Evolutionary conservation across 2,113 vertebrate species (phyloP).

Genomic region (Onychorhynchus coronatus): DNA sequence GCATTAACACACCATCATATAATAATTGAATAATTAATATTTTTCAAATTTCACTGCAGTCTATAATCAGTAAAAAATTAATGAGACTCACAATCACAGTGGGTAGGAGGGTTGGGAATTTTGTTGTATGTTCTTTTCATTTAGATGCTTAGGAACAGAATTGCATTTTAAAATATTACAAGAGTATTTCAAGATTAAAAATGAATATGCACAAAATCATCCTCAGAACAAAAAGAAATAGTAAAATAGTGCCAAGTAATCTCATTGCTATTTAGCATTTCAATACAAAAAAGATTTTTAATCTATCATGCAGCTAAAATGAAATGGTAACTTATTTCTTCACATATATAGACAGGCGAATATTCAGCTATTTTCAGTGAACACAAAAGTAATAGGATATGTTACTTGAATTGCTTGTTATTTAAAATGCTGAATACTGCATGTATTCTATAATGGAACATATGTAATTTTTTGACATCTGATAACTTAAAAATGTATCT

Average conservation of each 20-base stretch:
- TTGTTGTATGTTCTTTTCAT: neutral
- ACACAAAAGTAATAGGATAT: neutral
- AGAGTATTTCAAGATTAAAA: neutral
- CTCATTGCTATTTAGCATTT: conserved; percentile 43
- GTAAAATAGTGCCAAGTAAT: neutral
- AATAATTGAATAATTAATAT: neutral
- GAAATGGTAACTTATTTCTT: conserved; percentile 20
- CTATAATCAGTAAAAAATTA: neutral
- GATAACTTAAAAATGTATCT: neutral
- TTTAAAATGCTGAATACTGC: neutral
- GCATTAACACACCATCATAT: neutral
- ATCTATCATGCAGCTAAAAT: conserved; percentile 31
- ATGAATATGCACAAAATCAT: conserved; percentile 1
- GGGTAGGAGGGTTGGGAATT: neutral
- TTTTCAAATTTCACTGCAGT: neutral
- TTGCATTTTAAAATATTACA: conserved; percentile 45
- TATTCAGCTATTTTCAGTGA: neutral
- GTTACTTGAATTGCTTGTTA: neutral
- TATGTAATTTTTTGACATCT: neutral
- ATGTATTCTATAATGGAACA: neutral
- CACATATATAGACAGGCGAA: neutral
- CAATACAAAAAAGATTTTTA: conserved; percentile 22
- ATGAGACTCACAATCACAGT: neutral
- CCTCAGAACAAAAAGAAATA: conserved; percentile 47
- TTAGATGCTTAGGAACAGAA: neutral